Conservation (phyloP, 2,113 vertebrate species). For the Zapus hudsonius region DNA sequence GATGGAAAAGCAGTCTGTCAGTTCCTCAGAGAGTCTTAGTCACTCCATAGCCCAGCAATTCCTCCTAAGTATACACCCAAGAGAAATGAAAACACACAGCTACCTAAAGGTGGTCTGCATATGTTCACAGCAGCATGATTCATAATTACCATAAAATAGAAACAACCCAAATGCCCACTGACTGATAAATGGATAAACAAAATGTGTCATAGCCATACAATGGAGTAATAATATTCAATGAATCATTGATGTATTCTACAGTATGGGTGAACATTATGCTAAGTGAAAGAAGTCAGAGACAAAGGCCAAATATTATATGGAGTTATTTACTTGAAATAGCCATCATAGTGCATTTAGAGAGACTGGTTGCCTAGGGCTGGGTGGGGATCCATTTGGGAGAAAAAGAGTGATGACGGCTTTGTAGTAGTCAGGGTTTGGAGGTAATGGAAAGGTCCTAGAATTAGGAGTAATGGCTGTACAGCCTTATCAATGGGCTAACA, state of each 20-base stretch:
- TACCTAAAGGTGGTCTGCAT: neutral
- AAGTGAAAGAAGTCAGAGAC: conserved; percentile 1
- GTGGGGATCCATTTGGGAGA: neutral
- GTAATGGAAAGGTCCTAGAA: conserved; percentile 40
- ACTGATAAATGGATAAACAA: neutral
- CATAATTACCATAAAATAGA: conserved; percentile 14
- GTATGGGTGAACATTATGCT: neutral
- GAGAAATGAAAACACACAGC: conserved; percentile 40
- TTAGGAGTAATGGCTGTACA: conserved; percentile 20
- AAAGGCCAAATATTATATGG: neutral
- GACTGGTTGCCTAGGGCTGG: neutral
- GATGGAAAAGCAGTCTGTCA: conserved; percentile 11
- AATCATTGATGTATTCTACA: neutral
- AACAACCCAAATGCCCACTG: conserved; percentile 26
- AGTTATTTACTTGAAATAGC: conserved; percentile 12
- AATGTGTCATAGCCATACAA: neutral
- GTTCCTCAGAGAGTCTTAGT: neutral
- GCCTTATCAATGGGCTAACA: conserved; percentile 25
- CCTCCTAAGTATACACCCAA: neutral
- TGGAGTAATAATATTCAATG: neutral
- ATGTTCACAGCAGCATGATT: conserved; percentile 10
- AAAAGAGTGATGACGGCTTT: neutral
- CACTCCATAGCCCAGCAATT: neutral
- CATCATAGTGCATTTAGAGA: conserved; percentile 1
- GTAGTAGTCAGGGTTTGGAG: neutral